Conservation (phyloP, 1,140 invertebrate species). For the Musca vetustissima region DNA sequence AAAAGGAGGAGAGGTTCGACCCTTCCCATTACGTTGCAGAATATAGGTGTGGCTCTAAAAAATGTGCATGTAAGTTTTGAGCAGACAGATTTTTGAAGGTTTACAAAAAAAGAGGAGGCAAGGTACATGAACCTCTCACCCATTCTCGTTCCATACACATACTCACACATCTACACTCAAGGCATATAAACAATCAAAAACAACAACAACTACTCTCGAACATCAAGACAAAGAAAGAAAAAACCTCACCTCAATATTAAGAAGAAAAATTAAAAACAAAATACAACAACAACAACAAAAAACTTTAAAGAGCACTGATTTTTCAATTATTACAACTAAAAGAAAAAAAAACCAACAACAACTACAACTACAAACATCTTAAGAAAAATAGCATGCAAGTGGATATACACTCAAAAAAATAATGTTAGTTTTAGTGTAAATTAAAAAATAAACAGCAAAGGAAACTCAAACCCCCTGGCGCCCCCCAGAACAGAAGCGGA, state of each 20-base stretch:
- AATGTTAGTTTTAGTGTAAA: conserved; percentile 13
- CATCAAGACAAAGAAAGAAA: background rate
- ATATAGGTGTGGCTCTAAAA: too few species aligned
- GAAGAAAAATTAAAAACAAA: background rate
- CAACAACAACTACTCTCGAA: background rate
- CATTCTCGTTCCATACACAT: background rate
- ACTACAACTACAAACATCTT: conserved; percentile 5
- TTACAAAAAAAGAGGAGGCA: background rate
- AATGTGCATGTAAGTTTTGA: too few species aligned
- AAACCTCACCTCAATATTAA: conserved; percentile 20
- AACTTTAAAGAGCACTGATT: conserved; percentile 24
- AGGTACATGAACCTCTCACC: background rate
- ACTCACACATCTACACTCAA: background rate
- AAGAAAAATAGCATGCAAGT: conserved; percentile 36
- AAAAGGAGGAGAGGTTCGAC: background rate
- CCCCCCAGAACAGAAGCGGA: too few species aligned
- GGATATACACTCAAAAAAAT: conserved; percentile 17
- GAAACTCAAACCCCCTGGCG: background rate
- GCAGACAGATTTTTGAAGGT: background rate
- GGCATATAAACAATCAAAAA: conserved; percentile 13
- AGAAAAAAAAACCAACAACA: background rate
- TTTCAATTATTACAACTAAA: conserved; percentile 20
- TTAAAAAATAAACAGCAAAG: background rate
- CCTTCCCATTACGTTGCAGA: too few species aligned
- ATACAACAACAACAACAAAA: conserved; percentile 12